Evolutionary conservation across 2,797 vertebrate genomes (phyloP).

Genomic region (Myotis pilosus): DNA sequence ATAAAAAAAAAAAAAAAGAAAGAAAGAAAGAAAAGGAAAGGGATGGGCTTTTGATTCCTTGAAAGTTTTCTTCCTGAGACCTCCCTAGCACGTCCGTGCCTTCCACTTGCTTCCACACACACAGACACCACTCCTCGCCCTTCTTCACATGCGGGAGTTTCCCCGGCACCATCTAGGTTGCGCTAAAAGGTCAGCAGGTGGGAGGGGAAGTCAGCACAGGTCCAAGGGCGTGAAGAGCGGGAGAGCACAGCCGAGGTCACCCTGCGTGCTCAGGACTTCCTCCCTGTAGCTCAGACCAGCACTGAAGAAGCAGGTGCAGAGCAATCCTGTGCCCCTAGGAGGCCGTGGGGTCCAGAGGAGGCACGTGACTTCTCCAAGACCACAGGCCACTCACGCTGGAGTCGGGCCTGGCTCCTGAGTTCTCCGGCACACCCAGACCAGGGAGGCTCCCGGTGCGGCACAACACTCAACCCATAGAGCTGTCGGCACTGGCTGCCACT

Average conservation of each 20-base stretch:
- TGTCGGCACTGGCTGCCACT: background rate
- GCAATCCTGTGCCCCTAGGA: background rate
- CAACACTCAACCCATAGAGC: background rate
- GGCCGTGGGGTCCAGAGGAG: background rate
- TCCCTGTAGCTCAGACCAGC: background rate
- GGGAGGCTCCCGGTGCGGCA: background rate
- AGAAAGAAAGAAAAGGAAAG: background rate
- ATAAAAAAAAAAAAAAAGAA: background rate
- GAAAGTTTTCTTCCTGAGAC: background rate
- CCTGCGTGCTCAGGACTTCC: background rate
- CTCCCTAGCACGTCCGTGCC: background rate
- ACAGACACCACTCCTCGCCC: background rate
- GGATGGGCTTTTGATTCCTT: background rate
- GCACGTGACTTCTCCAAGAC: background rate
- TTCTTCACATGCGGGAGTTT: background rate
- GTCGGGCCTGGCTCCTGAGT: background rate
- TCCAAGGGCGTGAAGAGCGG: background rate
- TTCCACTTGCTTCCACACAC: background rate
- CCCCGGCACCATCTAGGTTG: background rate
- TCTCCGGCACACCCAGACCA: background rate
- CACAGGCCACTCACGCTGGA: background rate
- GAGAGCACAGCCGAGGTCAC: background rate
- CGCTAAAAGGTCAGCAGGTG: background rate
- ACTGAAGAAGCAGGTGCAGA: background rate
- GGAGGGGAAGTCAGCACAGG: background rate